phyloP scores from a whole-genome alignment of 2,888 invertebrate genomes.

The Dorcus parallelipipedus region DNA sequence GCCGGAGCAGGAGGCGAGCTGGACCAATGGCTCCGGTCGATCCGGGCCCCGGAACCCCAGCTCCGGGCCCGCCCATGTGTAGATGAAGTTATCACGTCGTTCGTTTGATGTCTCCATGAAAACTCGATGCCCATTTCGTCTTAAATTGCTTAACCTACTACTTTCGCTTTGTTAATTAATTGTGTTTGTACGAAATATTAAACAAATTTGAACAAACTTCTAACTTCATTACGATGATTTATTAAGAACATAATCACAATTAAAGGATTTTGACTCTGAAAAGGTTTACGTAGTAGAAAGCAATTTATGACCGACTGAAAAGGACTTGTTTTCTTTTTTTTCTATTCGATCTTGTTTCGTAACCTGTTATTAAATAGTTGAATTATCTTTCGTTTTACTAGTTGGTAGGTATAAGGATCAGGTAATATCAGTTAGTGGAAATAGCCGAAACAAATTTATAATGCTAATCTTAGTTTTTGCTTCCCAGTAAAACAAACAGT shows the following conservation, averaged over 20 bases:
- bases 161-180: not conserved
- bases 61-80: constrained; percentile 46
- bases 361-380: too few species aligned
- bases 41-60: constrained; percentile 47
- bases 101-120: constrained; percentile 41
- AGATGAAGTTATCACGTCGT: constrained; percentile 46
- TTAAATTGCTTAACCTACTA: constrained; percentile 24
- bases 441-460: constrained; percentile 25
- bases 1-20: constrained; percentile 34
- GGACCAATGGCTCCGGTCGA: constrained; percentile 47
- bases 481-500: constrained; percentile 21
- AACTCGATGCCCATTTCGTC: constrained; percentile 40
- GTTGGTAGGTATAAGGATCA: too few species aligned
- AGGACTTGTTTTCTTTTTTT: too few species aligned
- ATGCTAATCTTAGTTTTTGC: constrained; percentile 23
- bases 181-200: too few species aligned
- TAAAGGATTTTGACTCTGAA: too few species aligned
- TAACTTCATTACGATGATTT: too few species aligned
- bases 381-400: too few species aligned
- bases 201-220: too few species aligned
- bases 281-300: too few species aligned
- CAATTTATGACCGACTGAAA: too few species aligned
- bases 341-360: too few species aligned
- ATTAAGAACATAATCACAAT: too few species aligned
- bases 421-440: not conserved